Base-by-base conservation (phyloP, 2,888 invertebrate genomes). In the Hydraecia micacea region DNA sequence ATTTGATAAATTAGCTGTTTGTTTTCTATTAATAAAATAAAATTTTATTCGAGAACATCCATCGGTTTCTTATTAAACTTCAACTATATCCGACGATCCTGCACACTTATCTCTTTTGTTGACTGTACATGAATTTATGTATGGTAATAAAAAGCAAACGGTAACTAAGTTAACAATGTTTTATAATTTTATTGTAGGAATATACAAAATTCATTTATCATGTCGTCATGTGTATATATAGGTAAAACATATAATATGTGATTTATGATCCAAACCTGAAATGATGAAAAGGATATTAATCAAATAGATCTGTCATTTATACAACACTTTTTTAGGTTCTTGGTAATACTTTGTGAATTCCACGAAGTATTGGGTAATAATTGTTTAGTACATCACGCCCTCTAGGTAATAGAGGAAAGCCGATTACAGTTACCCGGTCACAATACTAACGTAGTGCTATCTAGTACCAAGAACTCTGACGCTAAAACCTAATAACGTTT, bases 101-200 rank as follows among this genome's bases (percentile, higher is more conserved):
- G n/a, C n/a, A n/a, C n/a, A n/a, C n/a, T n/a, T n/a, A n/a, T n/a
- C n/a, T n/a, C n/a, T n/a, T n/a, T n/a, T n/a, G n/a, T n/a, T n/a
- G n/a, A n/a, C n/a, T n/a, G n/a, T 52, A 69, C 73, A 84, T 81
- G 85, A 83, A 86, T 83, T 84, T 84, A 83, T 86, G 83, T 74
- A 72, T 77, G 63, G 65, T 78, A 65, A 83, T 84, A 86, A 86
- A 84, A 83, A 73, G 21, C 76, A 77, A 77, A 86, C 83, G 62
- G 69, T 83, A 85, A 81, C 83, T 76, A 70, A 63, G 66, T 66
- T 58, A 86, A 69, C 65, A 65, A 58, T 72, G 15, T 60, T 72
- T 62, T 63, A 63, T 84, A 81, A 58, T 85, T 79, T 72, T 84
- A 63, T 21, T 70, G 52, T 52, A 52, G 28, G 25, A 84, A 79